Evolutionary conservation across 2,113 vertebrate genomes (phyloP), one percentile per base, ranked within the genome.

Genomic region (Rallus limicola): DNA sequence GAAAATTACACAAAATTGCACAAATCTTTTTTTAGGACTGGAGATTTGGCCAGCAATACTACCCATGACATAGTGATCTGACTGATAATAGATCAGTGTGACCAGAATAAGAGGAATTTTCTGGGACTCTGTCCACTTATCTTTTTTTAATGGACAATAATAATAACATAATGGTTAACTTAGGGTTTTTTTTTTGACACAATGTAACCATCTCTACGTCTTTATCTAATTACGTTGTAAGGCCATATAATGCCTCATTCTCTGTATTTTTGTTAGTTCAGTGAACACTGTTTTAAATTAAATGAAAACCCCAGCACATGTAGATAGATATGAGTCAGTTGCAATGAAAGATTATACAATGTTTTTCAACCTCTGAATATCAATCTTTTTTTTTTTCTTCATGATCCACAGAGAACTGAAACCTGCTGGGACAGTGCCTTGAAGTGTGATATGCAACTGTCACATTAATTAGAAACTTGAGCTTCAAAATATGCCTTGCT

Each of bases 391-490:
- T 50, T 60, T 44, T 69, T 42, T 31, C 33, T 63, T 79, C 13
- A 18, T 58, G 15, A 88, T 63, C 59, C n/a, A 12, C 20, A 77
- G 36, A 70, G 67, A 55, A 52, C 19, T 70, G 71, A 87, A 95
- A 88, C 31, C 31, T 24, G 70, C 59, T 70, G 75, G 52, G 79
- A 55, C 64, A 74, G 12, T 16, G 2, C n/a, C 67, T 88, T 83
- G 87, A 95, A 59, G n/a, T 70, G 28, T 90, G 59, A 77, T 74
- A 80, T 42, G 25, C 26, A 90, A 52, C 46, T 74, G 34, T 65
- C 90, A 88, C 19, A 74, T 55, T 92, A 95, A 94, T 95, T 93
- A 83, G 70, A 93, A 96, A 42, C 8, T 46, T 70, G 46, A 95
- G n/a, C 31, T 82, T 90, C 82, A 90, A 72, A 82, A 69, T 82